phyloP scores from a whole-genome alignment of 2,888 invertebrate species.

The Latheticus oryzae region DNA sequence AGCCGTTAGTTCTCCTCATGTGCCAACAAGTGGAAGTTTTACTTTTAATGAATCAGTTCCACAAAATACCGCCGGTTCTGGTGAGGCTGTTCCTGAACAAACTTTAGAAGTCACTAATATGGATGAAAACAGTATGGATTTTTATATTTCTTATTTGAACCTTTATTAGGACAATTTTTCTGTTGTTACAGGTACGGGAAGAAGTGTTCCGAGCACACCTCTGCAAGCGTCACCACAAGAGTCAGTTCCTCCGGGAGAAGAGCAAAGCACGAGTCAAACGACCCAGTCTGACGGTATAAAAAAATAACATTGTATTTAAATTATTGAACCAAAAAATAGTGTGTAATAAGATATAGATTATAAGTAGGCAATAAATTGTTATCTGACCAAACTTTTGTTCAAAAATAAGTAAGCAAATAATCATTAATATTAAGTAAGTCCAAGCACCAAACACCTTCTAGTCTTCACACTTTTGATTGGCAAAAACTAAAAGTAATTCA shows the following conservation, averaged over 20 bases:
- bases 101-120: slow-evolving; percentile 57
- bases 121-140: slow-evolving; percentile 62
- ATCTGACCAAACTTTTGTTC: too few species aligned
- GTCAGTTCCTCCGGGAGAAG: slow-evolving; percentile 60
- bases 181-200: slow-evolving; percentile 68
- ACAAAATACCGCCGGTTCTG: slow-evolving; percentile 53
- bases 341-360: too few species aligned
- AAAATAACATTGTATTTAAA: too few species aligned
- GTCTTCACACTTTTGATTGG: too few species aligned
- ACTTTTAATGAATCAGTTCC: slow-evolving; percentile 72
- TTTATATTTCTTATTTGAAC: slow-evolving; percentile 22
- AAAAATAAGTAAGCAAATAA: too few species aligned
- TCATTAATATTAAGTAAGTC: too few species aligned
- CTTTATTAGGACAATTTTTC: slow-evolving; percentile 41
- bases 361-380: too few species aligned
- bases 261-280: slow-evolving; percentile 52
- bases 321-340: too few species aligned
- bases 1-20: slow-evolving; percentile 90
- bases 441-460: too few species aligned
- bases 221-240: slow-evolving; percentile 73
- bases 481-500: too few species aligned
- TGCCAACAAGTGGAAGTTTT: slow-evolving; percentile 73
- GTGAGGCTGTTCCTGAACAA: slow-evolving; percentile 62
- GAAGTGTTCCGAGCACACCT: slow-evolving; percentile 77
- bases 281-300: slow-evolving; percentile 55